Conservation (phyloP, 2,113 vertebrate species). For the Solea senegalensis region DNA sequence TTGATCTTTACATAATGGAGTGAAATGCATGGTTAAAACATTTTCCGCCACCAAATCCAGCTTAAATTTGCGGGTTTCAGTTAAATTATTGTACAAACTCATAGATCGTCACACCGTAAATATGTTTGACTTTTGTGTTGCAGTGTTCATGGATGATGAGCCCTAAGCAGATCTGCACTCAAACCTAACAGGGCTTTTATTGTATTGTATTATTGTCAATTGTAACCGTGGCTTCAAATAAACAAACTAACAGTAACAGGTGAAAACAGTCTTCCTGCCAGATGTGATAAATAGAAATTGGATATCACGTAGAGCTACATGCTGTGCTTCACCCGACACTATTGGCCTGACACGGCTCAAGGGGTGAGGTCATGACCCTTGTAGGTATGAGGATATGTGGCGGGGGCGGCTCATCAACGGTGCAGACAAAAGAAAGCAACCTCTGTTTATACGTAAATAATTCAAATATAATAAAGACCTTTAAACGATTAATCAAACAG, state of each 20-base stretch:
- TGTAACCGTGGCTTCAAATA: not conserved
- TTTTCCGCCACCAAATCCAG: not conserved
- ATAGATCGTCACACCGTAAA: not conserved
- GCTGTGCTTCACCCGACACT: conserved; percentile 23
- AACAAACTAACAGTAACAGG: not conserved
- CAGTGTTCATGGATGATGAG: not conserved
- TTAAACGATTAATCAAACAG: too few relatives aligned
- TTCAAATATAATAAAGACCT: too few relatives aligned
- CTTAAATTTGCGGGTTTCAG: not conserved
- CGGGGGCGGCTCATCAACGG: too few relatives aligned
- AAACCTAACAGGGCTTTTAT: not conserved
- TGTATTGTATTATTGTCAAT: too few relatives aligned
- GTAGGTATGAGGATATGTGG: conserved; percentile 1
- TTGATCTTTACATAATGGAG: conserved; percentile 5
- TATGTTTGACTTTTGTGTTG: not conserved
- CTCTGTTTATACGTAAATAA: too few relatives aligned
- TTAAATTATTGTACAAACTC: not conserved
- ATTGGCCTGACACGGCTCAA: conserved; percentile 13
- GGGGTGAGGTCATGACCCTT: conserved; percentile 29
- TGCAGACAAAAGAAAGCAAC: too few relatives aligned
- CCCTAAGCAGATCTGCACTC: not conserved
- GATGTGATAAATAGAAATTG: conserved; percentile 12
- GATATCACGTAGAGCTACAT: not conserved
- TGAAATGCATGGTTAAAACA: not conserved
- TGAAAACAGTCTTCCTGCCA: not conserved